Percentiles rank a stretch among this genome's conserved stretches.
These are phyloP conservation scores for Calonectris borealis DNA, from an alignment of 2,113 vertebrate genomes.

Conservation along the genomic window DNA sequence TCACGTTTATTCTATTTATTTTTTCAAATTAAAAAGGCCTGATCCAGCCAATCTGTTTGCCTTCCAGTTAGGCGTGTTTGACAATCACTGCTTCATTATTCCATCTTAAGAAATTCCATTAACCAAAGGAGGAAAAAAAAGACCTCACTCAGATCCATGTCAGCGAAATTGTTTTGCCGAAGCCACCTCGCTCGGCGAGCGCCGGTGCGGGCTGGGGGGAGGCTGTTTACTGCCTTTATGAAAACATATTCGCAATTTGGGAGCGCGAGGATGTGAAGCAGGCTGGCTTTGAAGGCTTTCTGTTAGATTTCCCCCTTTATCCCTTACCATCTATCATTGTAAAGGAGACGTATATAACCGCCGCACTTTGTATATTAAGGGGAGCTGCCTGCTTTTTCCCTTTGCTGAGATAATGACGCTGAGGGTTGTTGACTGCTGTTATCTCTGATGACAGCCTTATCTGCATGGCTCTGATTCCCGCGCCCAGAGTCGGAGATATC, in stretches of 20 bases:
- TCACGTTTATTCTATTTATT: constrained; percentile 61
- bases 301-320: constrained; percentile 62
- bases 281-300: constrained; percentile 64
- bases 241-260: neutral
- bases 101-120: constrained; percentile 49
- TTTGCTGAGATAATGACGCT: constrained; percentile 70
- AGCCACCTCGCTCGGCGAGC: neutral
- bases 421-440: constrained; percentile 76
- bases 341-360: constrained; percentile 73
- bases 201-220: neutral
- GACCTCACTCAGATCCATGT: neutral
- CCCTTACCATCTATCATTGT: constrained; percentile 68
- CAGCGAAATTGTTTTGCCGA: neutral
- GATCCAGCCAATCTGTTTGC: constrained; percentile 59
- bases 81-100: constrained; percentile 60
- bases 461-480: constrained; percentile 74
- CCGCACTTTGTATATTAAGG: constrained; percentile 66
- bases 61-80: constrained; percentile 47
- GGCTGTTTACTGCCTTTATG: neutral
- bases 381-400: constrained; percentile 66
- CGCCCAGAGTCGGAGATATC: constrained; percentile 61
- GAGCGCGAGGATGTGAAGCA: constrained; percentile 28
- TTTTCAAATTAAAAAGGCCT: constrained; percentile 61
- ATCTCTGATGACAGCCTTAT: constrained; percentile 77
- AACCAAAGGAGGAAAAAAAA: neutral